Conservation (phyloP, 37 sponge, comb jelly and placozoan species). For the Eunapius fragilis region DNA sequence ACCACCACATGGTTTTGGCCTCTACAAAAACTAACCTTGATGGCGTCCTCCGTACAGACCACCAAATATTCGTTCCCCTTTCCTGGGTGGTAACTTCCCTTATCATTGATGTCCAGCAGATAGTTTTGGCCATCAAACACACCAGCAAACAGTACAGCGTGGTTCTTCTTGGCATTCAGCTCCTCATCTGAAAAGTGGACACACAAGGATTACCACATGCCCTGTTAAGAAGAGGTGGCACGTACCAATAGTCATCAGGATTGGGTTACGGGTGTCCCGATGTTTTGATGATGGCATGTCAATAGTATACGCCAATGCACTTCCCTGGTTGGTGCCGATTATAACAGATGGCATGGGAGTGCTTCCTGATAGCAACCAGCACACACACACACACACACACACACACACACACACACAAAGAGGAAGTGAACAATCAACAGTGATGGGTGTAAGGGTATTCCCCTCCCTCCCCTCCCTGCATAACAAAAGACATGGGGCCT, state of each 20-base stretch:
- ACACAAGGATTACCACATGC: background rate
- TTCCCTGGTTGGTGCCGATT: conserved; percentile 74
- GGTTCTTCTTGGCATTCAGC: conserved; percentile 60
- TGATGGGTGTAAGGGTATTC: background rate
- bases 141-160: conserved; percentile 62
- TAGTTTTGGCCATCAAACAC: conserved; percentile 64
- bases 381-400: too few relatives aligned
- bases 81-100: conserved; percentile 37
- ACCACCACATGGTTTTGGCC: background rate
- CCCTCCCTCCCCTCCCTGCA: background rate
- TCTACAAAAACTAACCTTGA: conserved; percentile 36
- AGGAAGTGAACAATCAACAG: background rate
- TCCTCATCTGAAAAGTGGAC: conserved; percentile 50
- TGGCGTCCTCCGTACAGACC: conserved; percentile 68
- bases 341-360: conserved; percentile 22
- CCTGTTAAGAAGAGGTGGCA: too few relatives aligned
- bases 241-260: conserved; percentile 64
- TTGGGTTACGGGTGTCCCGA: conserved; percentile 45
- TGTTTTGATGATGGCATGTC: conserved; percentile 67
- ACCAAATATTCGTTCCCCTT: conserved; percentile 64
- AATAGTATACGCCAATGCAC: conserved; percentile 59
- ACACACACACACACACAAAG: background rate
- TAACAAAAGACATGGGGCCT: too few relatives aligned
- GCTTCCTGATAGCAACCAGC: conserved; percentile 6
- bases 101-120: conserved; percentile 65